These are phyloP conservation scores for Neoaliturus tenellus DNA, from an alignment of 2,888 invertebrate species.

Conservation along the genomic window DNA sequence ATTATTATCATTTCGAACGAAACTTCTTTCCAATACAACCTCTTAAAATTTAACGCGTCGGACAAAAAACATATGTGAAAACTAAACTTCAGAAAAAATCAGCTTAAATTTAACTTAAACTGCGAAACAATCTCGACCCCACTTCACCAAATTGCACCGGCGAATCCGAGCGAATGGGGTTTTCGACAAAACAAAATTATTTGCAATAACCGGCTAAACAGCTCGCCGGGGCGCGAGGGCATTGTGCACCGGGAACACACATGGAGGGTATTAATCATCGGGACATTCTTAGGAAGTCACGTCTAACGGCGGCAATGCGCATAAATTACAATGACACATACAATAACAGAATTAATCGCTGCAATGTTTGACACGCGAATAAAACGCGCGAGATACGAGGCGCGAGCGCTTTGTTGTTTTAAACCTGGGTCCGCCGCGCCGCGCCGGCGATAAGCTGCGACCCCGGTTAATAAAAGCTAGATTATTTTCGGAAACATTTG, in stretches of 20 bases:
- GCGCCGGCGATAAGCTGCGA: not conserved
- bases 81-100: too few species aligned
- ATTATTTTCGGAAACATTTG: not conserved
- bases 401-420: not conserved
- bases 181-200: not conserved
- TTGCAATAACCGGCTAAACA: not conserved
- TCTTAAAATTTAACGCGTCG: too few species aligned
- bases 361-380: conserved; percentile 12
- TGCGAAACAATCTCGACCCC: not conserved
- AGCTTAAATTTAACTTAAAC: too few species aligned
- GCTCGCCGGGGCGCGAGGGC: not conserved
- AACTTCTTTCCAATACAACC: too few species aligned
- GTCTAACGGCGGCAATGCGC: conserved; percentile 19
- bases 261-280: not conserved
- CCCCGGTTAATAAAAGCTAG: not conserved
- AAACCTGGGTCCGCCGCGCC: not conserved
- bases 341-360: conserved; percentile 22
- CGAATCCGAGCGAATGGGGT: not conserved
- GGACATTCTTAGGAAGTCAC: conserved; percentile 25
- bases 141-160: not conserved
- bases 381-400: conserved; percentile 17
- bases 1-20: too few species aligned
- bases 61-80: too few species aligned
- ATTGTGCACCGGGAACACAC: not conserved
- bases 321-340: conserved; percentile 19